Base-by-base conservation (phyloP, 2,113 vertebrate genomes). In the Zapus hudsonius region DNA sequence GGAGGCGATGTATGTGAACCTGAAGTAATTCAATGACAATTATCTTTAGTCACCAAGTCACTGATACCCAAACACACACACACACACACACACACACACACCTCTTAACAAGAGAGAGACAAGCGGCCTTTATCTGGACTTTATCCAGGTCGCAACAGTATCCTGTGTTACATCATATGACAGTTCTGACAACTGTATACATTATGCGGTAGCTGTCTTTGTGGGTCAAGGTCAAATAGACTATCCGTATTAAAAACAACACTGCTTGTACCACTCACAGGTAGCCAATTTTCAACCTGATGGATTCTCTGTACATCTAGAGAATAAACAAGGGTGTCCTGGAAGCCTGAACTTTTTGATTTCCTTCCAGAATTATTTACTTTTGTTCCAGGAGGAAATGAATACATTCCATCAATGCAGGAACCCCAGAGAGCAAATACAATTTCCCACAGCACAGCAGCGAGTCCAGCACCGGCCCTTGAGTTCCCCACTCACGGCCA, bases 361-460 rank as follows among this genome's bases (percentile, higher is more conserved):
- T 98, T 96, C 85, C 85, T 80, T 97, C 94, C 86, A 96, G 91
- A 97, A 94, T 94, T 94, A 86, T 89, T 97, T 96, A 93, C 79
- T 94, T 92, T 95, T 89, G 81, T 95, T 95, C 70, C 79, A 57
- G 75, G 70, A 91, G 86, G 96, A 94, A 98, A 98, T 92, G 89
- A 97, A 89, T 91, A 83, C 94, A 96, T 97, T 97, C 93, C 78
- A 97, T 96, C 96, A 92, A 79, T 4, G 25, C 10, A 95, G 94
- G 82, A 98, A 95, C 82, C 94, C 94, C 84, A 78, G 95, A 97
- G 96, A 94, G 95, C 88, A 97, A 97, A 97, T 93, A 75, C 95
- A 95, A 95, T 96, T 98, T 98, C 95, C 96, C 94, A 91, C 36
- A 95, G 95, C 93, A 93, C 95, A 96, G 52, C n/a, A 96, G 91